Percentiles rank a stretch among this genome's conserved stretches.
phyloP scores from a whole-genome alignment of 23 tunicate genomes.

The Trididemnum clinides region DNA sequence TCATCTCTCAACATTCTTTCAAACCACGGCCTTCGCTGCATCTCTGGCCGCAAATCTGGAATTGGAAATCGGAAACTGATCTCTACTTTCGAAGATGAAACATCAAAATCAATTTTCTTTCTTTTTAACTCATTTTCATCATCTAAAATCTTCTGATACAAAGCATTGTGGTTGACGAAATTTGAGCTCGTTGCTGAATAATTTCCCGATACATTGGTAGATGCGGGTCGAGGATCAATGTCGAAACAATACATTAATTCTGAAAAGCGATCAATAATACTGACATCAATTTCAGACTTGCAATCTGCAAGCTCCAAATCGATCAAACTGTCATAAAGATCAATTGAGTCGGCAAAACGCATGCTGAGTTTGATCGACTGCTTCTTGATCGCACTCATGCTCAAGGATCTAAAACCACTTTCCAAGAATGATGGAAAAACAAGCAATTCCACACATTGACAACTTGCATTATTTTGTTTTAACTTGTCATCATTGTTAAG shows the following conservation, averaged over 20 bases:
- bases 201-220: neutral
- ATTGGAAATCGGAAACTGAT: slow-evolving; percentile 76
- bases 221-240: neutral
- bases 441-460: slow-evolving; percentile 9
- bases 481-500: slow-evolving; percentile 4
- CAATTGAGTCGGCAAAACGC: neutral
- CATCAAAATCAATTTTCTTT: slow-evolving; percentile 6
- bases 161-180: neutral
- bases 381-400: neutral
- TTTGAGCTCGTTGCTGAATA: neutral
- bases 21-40: slow-evolving; percentile 59
- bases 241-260: slow-evolving; percentile 5
- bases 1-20: slow-evolving; percentile 53
- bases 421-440: neutral
- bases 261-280: slow-evolving; percentile 65
- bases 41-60: slow-evolving; percentile 82
- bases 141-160: slow-evolving; percentile 47
- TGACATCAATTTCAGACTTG: slow-evolving; percentile 64
- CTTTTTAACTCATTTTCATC: slow-evolving; percentile 43
- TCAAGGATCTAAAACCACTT: neutral
- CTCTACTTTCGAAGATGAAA: slow-evolving; percentile 5
- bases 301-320: slow-evolving; percentile 31
- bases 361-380: neutral
- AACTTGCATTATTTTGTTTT: neutral
- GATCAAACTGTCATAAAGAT: neutral